A percentile compares a stretch with the other conserved stretches of the same genome.
Conservation (phyloP, 2,113 vertebrate genomes). For the Panurus biarmicus region DNA sequence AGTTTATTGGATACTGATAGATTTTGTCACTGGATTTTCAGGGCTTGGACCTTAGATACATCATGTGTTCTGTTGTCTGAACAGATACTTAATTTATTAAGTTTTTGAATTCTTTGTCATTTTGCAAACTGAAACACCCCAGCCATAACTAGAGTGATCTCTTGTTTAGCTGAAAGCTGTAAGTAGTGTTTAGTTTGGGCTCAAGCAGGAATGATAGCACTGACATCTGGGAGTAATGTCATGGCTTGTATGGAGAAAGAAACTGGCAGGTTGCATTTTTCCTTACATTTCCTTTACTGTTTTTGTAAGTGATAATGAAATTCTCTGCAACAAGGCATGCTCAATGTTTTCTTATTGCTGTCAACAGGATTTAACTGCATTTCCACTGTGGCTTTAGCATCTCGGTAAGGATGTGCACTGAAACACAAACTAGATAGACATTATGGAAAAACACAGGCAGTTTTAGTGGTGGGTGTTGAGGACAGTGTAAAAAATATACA, state of each 20-base stretch:
- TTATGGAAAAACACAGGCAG: not conserved
- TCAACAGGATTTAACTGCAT: constrained; percentile 44
- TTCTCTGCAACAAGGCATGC: constrained; percentile 43
- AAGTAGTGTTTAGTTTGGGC: not conserved
- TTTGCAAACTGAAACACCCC: constrained; percentile 37
- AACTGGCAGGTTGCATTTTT: not conserved
- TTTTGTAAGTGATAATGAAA: constrained; percentile 41
- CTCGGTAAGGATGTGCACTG: constrained; percentile 32
- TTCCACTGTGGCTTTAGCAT: constrained; percentile 56
- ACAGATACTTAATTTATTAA: not conserved
- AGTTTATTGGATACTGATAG: constrained; percentile 46
- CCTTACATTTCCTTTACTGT: not conserved
- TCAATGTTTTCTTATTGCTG: constrained; percentile 49
- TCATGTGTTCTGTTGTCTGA: constrained; percentile 10
- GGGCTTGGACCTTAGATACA: constrained; percentile 21
- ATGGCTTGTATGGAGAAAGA: not conserved
- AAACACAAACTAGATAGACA: constrained; percentile 44
- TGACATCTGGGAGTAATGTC: not conserved
- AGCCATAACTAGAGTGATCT: constrained; percentile 35
- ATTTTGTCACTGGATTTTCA: constrained; percentile 17
- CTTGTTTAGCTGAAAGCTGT: not conserved
- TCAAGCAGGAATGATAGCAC: not conserved
- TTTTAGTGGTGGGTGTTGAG: not conserved
- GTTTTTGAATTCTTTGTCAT: not conserved
- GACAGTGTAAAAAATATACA: not conserved